These are phyloP conservation scores for Coelopa frigida DNA, from an alignment of 1,140 invertebrate species.

Conservation along the genomic window DNA sequence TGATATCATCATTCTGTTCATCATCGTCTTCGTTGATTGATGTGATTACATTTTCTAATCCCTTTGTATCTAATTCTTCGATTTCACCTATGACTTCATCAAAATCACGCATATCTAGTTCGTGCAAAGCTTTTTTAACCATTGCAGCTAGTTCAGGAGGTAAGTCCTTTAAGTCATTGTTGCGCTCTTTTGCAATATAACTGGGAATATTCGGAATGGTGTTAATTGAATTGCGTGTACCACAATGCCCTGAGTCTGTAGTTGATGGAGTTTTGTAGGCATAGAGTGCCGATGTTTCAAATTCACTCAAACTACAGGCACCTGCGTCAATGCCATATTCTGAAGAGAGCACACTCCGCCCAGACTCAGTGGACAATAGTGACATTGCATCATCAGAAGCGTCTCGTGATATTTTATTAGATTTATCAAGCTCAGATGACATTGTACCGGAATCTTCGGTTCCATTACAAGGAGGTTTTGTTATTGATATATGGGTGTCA, in stretches of 20 bases:
- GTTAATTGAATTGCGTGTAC: slow-evolving; percentile 15
- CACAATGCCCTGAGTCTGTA: slow-evolving; percentile 33
- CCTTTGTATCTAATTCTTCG: too few relatives aligned
- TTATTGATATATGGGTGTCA: slow-evolving; percentile 9
- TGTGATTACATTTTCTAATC: too few relatives aligned
- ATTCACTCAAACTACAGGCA: slow-evolving; percentile 14
- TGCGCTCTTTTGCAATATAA: slow-evolving; percentile 30
- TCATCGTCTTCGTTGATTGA: too few relatives aligned
- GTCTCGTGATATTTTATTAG: slow-evolving; percentile 8
- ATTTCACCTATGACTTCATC: slow-evolving; percentile 20
- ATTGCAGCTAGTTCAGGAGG: slow-evolving; percentile 36
- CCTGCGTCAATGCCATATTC: slow-evolving; percentile 30
- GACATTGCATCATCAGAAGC: slow-evolving; percentile 38
- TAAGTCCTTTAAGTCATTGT: slow-evolving; percentile 37
- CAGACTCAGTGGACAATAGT: slow-evolving; percentile 34
- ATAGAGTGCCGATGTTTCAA: slow-evolving; percentile 13
- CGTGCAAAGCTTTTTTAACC: slow-evolving; percentile 37
- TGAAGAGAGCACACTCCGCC: slow-evolving; percentile 28
- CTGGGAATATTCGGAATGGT: slow-evolving; percentile 22
- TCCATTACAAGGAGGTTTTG: slow-evolving; percentile 11
- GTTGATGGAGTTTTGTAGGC: slow-evolving; percentile 29
- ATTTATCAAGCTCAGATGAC: slow-evolving; percentile 25
- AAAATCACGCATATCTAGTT: slow-evolving; percentile 35
- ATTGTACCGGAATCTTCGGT: slow-evolving; percentile 20
- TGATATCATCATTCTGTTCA: too few relatives aligned